phyloP scores from a whole-genome alignment of 2,797 vertebrate genomes.

The Hylomyscus alleni region DNA sequence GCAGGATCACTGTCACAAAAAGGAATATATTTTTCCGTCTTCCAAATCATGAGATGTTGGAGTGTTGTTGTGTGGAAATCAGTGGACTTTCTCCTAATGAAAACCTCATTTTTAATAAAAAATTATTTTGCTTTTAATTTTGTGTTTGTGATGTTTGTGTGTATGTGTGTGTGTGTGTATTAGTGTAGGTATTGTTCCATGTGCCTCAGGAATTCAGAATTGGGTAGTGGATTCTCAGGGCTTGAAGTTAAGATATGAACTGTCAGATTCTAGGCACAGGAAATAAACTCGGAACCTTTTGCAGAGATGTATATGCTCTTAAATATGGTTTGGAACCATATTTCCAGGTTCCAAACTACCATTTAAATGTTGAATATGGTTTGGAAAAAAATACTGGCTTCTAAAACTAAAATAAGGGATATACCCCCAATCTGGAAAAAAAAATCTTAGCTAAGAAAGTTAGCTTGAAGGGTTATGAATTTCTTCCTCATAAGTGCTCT shows the following conservation, averaged over 20 bases:
- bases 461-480: background rate
- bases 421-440: background rate
- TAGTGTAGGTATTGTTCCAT: background rate
- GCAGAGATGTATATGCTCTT: background rate
- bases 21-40: background rate
- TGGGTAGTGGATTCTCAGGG: background rate
- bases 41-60: background rate
- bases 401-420: background rate
- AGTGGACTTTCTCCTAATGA: background rate
- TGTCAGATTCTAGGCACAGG: too few species aligned
- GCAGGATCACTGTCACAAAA: background rate
- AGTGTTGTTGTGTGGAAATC: background rate
- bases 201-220: background rate
- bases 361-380: background rate
- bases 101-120: background rate
- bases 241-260: background rate
- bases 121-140: background rate
- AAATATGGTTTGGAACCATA: too few species aligned
- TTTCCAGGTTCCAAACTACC: background rate
- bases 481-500: too few species aligned
- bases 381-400: too few species aligned
- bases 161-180: too few species aligned
- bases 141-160: background rate
- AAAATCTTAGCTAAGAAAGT: background rate
- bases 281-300: background rate